Evolutionary conservation across 2,113 vertebrate species (phyloP).

Genomic region (Neogale vison): DNA sequence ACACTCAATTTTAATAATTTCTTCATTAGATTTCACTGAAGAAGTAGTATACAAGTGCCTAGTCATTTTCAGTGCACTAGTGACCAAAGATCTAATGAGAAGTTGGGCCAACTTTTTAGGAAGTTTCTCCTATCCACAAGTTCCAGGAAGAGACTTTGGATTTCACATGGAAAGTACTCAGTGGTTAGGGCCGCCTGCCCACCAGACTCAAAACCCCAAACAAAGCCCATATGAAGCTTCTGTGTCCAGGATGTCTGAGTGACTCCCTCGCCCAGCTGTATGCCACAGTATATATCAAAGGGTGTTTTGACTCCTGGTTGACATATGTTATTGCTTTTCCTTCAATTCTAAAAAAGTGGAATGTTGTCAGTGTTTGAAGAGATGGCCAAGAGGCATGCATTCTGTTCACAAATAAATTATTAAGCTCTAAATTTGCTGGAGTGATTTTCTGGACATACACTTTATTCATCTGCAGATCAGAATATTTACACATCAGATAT

Average conservation of each 20-base stretch:
- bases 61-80: neutral
- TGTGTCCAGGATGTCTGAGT: neutral
- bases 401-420: slow-evolving; percentile 4
- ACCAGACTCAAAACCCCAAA: slow-evolving; percentile 1
- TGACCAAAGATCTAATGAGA: neutral
- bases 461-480: neutral
- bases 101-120: neutral
- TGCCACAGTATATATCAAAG: neutral
- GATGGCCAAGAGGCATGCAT: neutral
- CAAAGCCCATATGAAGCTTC: neutral
- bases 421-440: neutral
- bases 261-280: neutral
- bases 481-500: neutral
- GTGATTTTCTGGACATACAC: neutral
- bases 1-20: neutral
- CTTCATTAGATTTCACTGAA: neutral
- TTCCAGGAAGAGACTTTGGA: neutral
- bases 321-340: neutral
- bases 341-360: neutral
- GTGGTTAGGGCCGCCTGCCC: neutral
- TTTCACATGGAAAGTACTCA: slow-evolving; percentile 49
- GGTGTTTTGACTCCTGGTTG: neutral
- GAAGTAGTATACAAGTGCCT: neutral
- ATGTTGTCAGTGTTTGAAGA: neutral
- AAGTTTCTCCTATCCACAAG: neutral